These are phyloP conservation scores for Rhagophthalmus giganteus DNA, from an alignment of 2,888 invertebrate species.

Conservation along the genomic window DNA sequence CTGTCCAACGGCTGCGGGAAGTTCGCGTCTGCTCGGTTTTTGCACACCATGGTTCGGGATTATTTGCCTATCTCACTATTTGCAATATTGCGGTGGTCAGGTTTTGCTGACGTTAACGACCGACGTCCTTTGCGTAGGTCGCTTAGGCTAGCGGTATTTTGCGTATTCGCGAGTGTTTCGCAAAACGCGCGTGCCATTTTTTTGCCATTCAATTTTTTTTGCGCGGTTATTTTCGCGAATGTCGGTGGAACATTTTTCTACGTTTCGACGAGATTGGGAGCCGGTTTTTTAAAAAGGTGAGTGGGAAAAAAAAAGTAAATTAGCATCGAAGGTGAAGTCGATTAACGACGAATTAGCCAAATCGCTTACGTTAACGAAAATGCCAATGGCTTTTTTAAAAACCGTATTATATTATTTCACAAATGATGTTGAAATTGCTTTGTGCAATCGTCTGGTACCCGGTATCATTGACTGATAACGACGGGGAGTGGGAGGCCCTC, in stretches of 20 bases:
- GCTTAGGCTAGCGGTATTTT: constrained; percentile 50
- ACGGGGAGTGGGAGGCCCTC: constrained; percentile 3
- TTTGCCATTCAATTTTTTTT: constrained; percentile 1
- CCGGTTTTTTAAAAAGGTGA: constrained; percentile 17
- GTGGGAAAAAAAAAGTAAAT: constrained; percentile 16
- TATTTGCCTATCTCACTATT: constrained; percentile 47
- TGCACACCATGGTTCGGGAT: constrained; percentile 45
- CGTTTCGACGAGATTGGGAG: constrained; percentile 4
- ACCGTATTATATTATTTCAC: constrained; percentile 13
- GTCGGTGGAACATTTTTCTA: constrained; percentile 4
- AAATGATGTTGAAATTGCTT: constrained; percentile 27
- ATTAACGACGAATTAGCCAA: constrained; percentile 28
- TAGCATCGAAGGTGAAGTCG: constrained; percentile 23
- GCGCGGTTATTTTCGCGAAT: not conserved
- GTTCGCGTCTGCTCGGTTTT: constrained; percentile 49
- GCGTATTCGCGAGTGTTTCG: constrained; percentile 36
- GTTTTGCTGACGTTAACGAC: constrained; percentile 48
- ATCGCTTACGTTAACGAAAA: constrained; percentile 9
- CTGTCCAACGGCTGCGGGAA: constrained; percentile 29
- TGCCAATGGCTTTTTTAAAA: constrained; percentile 7
- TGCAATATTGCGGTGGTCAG: constrained; percentile 54
- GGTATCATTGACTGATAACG: constrained; percentile 40
- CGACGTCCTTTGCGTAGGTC: constrained; percentile 55
- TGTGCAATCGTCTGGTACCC: constrained; percentile 37
- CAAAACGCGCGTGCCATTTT: constrained; percentile 3